Conservation (phyloP, 2,113 vertebrate genomes). For the Calcarius ornatus region DNA sequence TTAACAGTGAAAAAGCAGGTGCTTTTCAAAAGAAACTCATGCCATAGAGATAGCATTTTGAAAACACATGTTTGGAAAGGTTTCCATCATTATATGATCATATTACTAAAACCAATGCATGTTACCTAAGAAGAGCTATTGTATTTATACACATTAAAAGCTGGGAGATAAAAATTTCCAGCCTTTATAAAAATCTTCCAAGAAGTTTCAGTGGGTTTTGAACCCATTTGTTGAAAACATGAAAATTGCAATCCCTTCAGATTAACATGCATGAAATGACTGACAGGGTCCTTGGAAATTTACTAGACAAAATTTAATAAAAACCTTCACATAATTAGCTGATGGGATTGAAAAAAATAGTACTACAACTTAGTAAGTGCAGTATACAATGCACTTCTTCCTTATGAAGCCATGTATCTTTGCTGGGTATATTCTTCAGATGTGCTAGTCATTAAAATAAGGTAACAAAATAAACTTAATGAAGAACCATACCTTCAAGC, state of each 20-base stretch:
- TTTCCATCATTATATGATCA: neutral
- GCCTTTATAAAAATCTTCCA: neutral
- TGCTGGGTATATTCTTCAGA: neutral
- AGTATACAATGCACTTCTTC: neutral
- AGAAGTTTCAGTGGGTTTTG: neutral
- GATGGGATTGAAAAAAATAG: neutral
- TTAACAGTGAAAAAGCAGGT: neutral
- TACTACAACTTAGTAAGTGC: neutral
- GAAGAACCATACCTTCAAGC: neutral
- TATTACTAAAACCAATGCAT: neutral
- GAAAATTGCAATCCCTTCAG: neutral
- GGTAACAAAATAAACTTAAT: neutral
- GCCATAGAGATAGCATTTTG: neutral
- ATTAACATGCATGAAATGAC: neutral
- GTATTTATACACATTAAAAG: neutral
- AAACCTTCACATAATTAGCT: neutral
- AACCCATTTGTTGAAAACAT: neutral
- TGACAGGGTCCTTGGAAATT: neutral
- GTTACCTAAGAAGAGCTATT: neutral
- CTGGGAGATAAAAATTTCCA: neutral
- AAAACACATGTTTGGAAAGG: neutral
- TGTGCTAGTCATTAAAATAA: neutral
- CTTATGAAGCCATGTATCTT: neutral
- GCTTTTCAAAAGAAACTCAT: neutral
- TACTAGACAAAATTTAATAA: neutral